Evolutionary conservation across 2,113 vertebrate species (phyloP), one percentile per base, ranked within the genome.

Genomic region (Zapornia atra): DNA sequence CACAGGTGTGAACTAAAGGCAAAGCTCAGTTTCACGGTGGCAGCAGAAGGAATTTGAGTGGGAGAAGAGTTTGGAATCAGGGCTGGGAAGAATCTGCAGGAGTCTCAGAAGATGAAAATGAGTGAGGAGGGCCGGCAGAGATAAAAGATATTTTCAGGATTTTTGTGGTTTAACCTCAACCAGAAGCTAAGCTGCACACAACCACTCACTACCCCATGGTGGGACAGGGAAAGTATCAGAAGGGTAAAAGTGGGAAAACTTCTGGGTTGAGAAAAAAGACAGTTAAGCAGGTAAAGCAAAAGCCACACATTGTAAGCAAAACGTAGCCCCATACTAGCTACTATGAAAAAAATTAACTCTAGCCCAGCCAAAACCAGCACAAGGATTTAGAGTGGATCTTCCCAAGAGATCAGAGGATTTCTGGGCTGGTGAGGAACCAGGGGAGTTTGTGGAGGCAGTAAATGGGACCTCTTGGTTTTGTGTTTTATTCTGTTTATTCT

Each of bases 161-260:
- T 86, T 17, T 70, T 7, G 4, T 70, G 5, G 6, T 65, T 89
- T 69, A 70, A n/a, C 29, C 11, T 3, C 11, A 54, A 12, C 16
- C n/a, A 2, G 29, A 11, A 65, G 13, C 13, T 56, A 40, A 79
- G 15, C 5, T 10, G 7, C 21, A 8, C 6, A 15, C 16, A 78
- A 38, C 33, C 3, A 1, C 16, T 70, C 5, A 34, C 12, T 26
- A 10, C 14, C 12, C 5, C 4, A 3, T 3, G 2, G 4, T 56
- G 24, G 12, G 12, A 26, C 33, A 3, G 10, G 20, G n/a, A 5
- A n/a, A 87, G 11, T 13, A 61, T 48, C 2, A 3, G 36, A 66
- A 82, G 15, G 5, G 22, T 38, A n/a, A 8, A 88, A 82, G 22
- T 33, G 26, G 64, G 38, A 59, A n/a, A 60, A 59, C 7, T 24